Base-by-base conservation (phyloP, 2,797 vertebrate genomes). In the Lithobates sylvaticus region DNA sequence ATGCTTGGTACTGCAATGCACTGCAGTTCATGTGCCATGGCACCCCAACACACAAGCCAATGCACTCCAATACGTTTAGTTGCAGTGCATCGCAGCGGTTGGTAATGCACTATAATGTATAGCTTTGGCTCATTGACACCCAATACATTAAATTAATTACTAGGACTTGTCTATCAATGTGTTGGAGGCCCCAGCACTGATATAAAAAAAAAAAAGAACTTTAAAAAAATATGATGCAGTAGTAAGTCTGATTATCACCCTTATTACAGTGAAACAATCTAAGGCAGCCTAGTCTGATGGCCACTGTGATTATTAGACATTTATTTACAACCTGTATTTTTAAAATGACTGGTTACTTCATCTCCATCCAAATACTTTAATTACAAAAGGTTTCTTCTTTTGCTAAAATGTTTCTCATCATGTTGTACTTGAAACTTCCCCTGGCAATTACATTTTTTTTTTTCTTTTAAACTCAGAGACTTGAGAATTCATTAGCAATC, bases 401-500 rank as follows among this genome's bases (percentile, higher is more conserved):
- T 74, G 26, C 69, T 39, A 36, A 23, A 16, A 18, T n/a, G 69
- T 74, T 74, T 82, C 80, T 82, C 79, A 82, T 82, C 54, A 73
- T 21, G 54, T 50, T 73, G 71, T 73, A 64, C 72, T 82, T 65
- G 34, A 82, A 73, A 70, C 34, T 72, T 82, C 36, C 80, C 80
- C 64, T 82, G 80, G 80, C 58, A 69, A 82, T 73, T 73, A 42
- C 67, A 9, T 65, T n/a, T 67, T 67, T 67, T 72, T 81, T 73
- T 82, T 39, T 64, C 71, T 73, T 73, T 82, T 74, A 61, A 73
- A 74, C 50, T 82, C 80, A 3, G 21, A 74, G 80, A 73, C 80
- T 82, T 73, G 50, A 58, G 70, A 82, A 82, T 82, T 82, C 80
- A 82, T 82, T 82, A 82, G 80, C 80, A 82, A 82, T 82, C 80